phyloP scores from a whole-genome alignment of 2,113 vertebrate species.

The Triplophysa rosa region DNA sequence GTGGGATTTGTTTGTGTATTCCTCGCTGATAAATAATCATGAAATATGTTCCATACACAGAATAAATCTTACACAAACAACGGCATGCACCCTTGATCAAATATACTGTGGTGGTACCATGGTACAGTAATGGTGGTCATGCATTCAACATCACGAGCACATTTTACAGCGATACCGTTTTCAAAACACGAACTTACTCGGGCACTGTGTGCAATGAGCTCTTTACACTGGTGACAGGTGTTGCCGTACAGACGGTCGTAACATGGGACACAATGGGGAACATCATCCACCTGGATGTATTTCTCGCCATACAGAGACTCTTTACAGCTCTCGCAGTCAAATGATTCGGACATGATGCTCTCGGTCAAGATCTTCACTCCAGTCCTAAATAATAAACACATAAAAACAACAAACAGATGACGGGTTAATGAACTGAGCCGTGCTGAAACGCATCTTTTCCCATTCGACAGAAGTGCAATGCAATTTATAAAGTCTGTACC shows the following conservation, averaged over 20 bases:
- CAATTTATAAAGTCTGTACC: background rate
- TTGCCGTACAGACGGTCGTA: constrained; percentile 89
- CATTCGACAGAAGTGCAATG: background rate
- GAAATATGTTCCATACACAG: background rate
- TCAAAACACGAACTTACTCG: constrained; percentile 74
- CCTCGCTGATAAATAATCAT: background rate
- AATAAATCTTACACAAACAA: background rate
- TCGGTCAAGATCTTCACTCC: background rate
- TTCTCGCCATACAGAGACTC: constrained; percentile 90
- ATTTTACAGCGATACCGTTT: too few relatives aligned
- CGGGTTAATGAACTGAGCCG: background rate
- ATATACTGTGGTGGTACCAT: too few relatives aligned
- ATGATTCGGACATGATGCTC: constrained; percentile 86
- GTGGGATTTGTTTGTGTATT: background rate
- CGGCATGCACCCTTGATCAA: background rate
- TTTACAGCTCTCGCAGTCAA: constrained; percentile 88
- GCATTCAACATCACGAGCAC: too few relatives aligned
- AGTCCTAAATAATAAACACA: background rate
- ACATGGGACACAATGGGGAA: constrained; percentile 92
- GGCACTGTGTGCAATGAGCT: constrained; percentile 88
- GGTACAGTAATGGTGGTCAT: too few relatives aligned
- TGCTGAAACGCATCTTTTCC: background rate
- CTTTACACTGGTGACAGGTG: constrained; percentile 90
- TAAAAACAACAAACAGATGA: background rate
- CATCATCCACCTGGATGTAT: constrained; percentile 87